These are phyloP conservation scores for Diplosoma virens DNA, from an alignment of 23 tunicate genomes.

Conservation along the genomic window DNA sequence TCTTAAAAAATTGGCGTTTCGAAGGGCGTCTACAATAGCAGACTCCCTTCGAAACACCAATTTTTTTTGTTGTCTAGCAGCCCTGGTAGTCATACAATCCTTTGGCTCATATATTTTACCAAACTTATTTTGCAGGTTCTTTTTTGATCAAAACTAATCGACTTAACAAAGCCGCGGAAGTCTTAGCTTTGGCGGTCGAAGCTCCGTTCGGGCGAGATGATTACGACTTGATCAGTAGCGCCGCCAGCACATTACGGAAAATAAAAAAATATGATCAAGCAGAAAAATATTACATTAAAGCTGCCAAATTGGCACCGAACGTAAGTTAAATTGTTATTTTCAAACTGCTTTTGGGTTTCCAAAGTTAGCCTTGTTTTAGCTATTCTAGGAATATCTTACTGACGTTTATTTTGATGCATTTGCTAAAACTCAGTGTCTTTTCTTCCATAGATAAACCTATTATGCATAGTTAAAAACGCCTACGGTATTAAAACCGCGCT, in stretches of 20 bases:
- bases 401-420: no score
- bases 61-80: no score
- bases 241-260: constrained; percentile 53
- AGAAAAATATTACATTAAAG: constrained; percentile 37
- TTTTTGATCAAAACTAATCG: constrained; percentile 18
- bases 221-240: constrained; percentile 37
- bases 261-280: constrained; percentile 29
- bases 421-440: no score
- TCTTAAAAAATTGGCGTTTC: no score
- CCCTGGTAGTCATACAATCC: no score
- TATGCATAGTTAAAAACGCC: no score
- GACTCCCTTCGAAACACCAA: no score
- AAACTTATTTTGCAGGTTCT: constrained; percentile 21
- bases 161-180: constrained; percentile 20
- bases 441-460: no score
- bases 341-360: background rate
- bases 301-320: constrained; percentile 13
- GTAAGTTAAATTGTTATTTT: constrained; percentile 15
- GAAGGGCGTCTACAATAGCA: no score
- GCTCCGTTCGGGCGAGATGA: constrained; percentile 27
- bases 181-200: constrained; percentile 12
- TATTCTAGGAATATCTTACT: no score
- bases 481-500: no score
- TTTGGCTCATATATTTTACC: background rate
- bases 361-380: no score